Base-by-base conservation (phyloP, 2,888 invertebrate genomes). In the Epicampocera succincta region DNA sequence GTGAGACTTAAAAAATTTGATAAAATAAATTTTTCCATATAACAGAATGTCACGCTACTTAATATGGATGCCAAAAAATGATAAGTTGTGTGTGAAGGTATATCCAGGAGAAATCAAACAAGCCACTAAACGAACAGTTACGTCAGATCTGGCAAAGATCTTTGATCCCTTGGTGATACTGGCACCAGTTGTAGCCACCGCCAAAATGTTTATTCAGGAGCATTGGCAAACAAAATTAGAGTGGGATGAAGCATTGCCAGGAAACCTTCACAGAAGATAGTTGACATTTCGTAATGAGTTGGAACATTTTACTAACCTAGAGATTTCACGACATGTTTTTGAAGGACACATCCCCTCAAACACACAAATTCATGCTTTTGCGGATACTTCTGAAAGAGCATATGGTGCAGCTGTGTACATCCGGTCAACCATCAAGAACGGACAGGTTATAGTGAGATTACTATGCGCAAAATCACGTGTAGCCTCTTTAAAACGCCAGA, bases 371-470 rank as follows among this genome's bases (percentile, higher is more conserved):
- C 63, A 63, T 29, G 17, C 11, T 33, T 63, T 63, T 6, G 13
- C 63, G n/a, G 63, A 60, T 40, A 29, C 52, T 3, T 52, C 52
- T n/a, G 29, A 52, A 52, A 52, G 4, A 6, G 29, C 52, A n/a
- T 52, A 52, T n/a, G 25, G 50, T 13, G 50, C 50, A 19, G 17
- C 19, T 11, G 48, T 19, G 1, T 52, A 52, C 5, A 12, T 52
- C 12, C 6, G 50, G 12, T 3, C 25, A 21, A 5, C 5, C 3
- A 21, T 11, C 2, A 12, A 12, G 2, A 13, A 21, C 50, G 13
- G 11, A 5, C 25, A 25, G 8, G 38, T 38, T 3, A 17, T 38
- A 1, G 33, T 33, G 44, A 44, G 15, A 15, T 15, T 15, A n/a
- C 3, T 44, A 15, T 15, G 11, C 15, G 5, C n/a, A 44, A 15